Evolutionary conservation across 2,113 vertebrate genomes (phyloP).

Genomic region (Ptychochromis oligacanthus): DNA sequence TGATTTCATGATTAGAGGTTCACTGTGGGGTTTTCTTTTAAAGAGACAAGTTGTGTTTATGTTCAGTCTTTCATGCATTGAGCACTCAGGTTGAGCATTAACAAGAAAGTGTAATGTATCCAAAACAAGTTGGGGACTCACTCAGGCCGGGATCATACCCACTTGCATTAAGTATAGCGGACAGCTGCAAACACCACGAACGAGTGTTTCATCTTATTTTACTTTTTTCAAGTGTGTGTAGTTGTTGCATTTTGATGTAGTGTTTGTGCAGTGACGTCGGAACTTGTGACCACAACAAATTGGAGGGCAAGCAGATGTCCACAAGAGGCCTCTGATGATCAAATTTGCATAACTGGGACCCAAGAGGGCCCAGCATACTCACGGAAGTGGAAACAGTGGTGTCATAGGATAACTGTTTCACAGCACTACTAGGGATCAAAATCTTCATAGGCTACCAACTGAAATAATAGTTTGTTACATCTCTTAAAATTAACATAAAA

Average conservation of each 20-base stretch:
- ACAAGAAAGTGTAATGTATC: background rate
- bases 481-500: background rate
- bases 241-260: background rate
- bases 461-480: background rate
- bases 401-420: background rate
- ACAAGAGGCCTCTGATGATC: background rate
- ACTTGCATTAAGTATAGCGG: background rate
- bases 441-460: background rate
- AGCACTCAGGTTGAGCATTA: background rate
- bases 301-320: background rate
- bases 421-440: background rate
- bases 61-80: background rate
- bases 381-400: background rate
- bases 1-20: no score
- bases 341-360: background rate
- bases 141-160: background rate
- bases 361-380: background rate
- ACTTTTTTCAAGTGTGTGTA: no score
- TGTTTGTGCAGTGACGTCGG: background rate
- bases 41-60: no score
- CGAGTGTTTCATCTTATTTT: background rate
- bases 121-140: background rate
- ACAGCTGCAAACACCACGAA: background rate
- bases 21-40: no score
- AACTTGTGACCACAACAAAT: background rate